Conservation (phyloP, 2,888 invertebrate species). For the Balanococcus diminutus region DNA sequence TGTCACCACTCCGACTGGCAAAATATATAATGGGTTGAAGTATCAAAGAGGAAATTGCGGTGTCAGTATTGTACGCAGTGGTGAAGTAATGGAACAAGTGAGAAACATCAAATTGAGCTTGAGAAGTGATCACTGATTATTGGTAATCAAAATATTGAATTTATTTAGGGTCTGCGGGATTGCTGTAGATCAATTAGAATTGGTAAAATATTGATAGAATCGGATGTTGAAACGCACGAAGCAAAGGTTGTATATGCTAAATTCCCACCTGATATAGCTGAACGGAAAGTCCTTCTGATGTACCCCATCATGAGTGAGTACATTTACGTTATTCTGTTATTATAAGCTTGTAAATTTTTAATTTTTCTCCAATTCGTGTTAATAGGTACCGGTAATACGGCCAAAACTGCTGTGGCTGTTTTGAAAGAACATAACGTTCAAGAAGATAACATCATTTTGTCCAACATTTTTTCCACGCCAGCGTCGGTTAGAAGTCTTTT, state of each 20-base stretch:
- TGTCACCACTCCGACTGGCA: conserved; percentile 92
- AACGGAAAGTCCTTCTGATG: conserved; percentile 89
- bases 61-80: conserved; percentile 92
- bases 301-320: conserved; percentile 95
- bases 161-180: conserved; percentile 78
- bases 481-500: conserved; percentile 83
- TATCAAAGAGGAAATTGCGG: conserved; percentile 98
- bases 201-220: conserved; percentile 97
- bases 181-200: conserved; percentile 98
- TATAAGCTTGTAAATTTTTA: too few relatives aligned
- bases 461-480: conserved; percentile 96
- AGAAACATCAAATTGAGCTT: too few relatives aligned
- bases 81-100: conserved; percentile 95
- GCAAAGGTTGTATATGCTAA: conserved; percentile 97
- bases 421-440: conserved; percentile 91
- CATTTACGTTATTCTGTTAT: neutral
- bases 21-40: conserved; percentile 87
- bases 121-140: too few relatives aligned
- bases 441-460: conserved; percentile 93
- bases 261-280: conserved; percentile 93
- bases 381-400: conserved; percentile 89
- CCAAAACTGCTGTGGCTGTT: conserved; percentile 90
- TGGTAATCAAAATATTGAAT: conserved; percentile 39
- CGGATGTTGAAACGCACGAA: conserved; percentile 94
- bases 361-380: neutral